Percentiles rank a stretch among this genome's conserved stretches.
These are phyloP conservation scores for Synaphobranchus kaupii DNA, from an alignment of 2,797 vertebrate species.

Conservation along the genomic window DNA sequence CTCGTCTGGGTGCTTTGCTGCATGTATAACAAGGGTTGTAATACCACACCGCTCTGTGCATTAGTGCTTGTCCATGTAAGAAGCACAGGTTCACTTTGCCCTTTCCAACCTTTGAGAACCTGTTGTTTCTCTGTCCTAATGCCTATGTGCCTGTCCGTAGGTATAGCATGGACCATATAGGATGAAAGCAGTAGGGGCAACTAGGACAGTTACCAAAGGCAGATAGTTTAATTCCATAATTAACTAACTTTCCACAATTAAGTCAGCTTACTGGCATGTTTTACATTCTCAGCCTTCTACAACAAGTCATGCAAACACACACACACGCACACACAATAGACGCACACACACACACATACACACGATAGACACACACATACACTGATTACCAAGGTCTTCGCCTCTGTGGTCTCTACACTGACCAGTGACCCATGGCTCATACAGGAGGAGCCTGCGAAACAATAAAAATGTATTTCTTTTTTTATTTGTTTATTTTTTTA, in stretches of 20 bases:
- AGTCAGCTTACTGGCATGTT: conserved; percentile 28
- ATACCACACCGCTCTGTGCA: neutral
- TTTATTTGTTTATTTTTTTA: neutral
- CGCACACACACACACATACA: neutral
- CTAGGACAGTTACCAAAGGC: conserved; percentile 40
- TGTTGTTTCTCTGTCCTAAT: conserved; percentile 30
- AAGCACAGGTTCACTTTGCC: conserved; percentile 27
- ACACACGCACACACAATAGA: neutral
- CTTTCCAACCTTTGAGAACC: conserved; percentile 37
- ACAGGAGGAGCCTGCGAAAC: conserved; percentile 56
- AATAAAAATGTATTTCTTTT: conserved; percentile 18
- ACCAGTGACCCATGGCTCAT: conserved; percentile 37
- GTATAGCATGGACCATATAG: conserved; percentile 13
- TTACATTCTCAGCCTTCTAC: conserved; percentile 2
- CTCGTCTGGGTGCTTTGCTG: neutral
- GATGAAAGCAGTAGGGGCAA: conserved; percentile 11
- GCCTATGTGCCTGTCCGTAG: neutral
- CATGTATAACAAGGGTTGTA: neutral
- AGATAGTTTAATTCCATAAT: conserved; percentile 40
- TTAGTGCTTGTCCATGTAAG: conserved; percentile 33
- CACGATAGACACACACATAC: neutral
- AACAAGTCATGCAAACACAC: conserved; percentile 37
- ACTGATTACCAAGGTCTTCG: neutral
- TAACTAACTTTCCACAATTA: conserved; percentile 37
- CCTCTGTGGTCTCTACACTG: neutral